Evolutionary conservation across 2,888 invertebrate species (phyloP), one percentile per base, ranked within the genome.

Genomic region (Acrobasis consociella): DNA sequence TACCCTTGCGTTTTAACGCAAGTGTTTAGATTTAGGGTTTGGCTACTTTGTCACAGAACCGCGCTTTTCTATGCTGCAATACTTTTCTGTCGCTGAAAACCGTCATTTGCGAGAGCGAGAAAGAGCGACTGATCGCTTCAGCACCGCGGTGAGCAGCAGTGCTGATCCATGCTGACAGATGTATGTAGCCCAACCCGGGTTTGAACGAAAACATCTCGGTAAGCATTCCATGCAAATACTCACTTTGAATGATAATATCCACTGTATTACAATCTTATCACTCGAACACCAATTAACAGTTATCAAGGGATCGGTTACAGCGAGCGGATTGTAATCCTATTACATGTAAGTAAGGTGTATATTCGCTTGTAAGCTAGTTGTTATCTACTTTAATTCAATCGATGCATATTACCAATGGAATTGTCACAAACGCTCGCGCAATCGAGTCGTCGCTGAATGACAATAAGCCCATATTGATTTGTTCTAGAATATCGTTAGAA

Each of bases 381-480:
- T 55, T 55, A 39, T 55, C 55, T 39, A 16, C 15, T 39, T 39
- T 17, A 31, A 22, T 31, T 71, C 76, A 77, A 80, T 80, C 75
- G 73, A 80, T 80, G 74, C 76, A 76, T 77, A 79, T 82, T 82
- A 68, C 69, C 66, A 75, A 77, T 75, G 72, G 71, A 78, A 77
- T 75, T 78, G 83, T 82, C 76, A 79, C 81, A 74, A 73, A 66
- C 76, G 77, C 76, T 70, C 72, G 72, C 77, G 76, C 76, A 74
- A 66, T 64, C 65, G 60, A 50, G 58, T 65, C 55, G 64, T 3
- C 65, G 63, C 69, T 77, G 76, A 78, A 82, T 80, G 67, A 71
- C 72, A 79, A 80, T 77, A 72, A 73, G 70, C 66, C 72, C 71
- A 73, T 75, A 72, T 70, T 71, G 74, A 75, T 76, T 76, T 69